A percentile compares a stretch with the other conserved stretches of the same genome.
Conservation (phyloP, 2,113 vertebrate genomes). For the Passer domesticus region DNA sequence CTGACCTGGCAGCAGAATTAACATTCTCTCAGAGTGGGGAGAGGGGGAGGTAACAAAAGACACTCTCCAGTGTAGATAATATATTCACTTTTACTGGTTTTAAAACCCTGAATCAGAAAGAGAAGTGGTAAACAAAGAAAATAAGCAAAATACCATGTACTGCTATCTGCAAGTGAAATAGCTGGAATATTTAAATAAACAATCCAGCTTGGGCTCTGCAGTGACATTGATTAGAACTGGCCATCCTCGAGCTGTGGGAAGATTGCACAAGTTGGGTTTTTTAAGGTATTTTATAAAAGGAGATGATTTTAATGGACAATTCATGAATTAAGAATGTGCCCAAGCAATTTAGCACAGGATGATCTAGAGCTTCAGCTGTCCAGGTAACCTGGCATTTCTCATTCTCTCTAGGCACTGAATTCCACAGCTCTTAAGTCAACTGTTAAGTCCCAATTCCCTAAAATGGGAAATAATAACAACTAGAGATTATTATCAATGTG, state of each 20-base stretch:
- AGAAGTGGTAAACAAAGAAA: background rate
- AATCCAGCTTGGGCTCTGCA: background rate
- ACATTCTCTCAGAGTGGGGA: background rate
- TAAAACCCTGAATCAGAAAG: background rate
- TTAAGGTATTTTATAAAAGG: background rate
- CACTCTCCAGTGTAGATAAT: background rate
- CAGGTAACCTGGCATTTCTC: background rate
- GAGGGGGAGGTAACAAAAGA: background rate
- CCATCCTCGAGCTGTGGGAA: background rate
- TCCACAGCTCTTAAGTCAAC: background rate
- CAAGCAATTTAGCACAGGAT: background rate
- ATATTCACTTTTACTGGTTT: background rate
- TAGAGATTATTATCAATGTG: background rate
- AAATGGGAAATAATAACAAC: background rate
- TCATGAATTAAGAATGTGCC: fast-evolving
- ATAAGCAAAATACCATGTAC: background rate
- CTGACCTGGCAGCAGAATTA: slow-evolving; percentile 14
- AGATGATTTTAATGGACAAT: background rate
- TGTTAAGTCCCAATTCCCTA: background rate
- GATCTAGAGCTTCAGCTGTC: background rate
- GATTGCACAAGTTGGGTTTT: background rate
- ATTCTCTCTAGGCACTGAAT: background rate
- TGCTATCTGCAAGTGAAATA: background rate
- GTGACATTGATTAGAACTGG: background rate
- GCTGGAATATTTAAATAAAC: background rate